Percentiles rank a stretch among this genome's conserved stretches.
These are phyloP conservation scores for Microcebus jonahi DNA, from an alignment of 2,113 vertebrate species.

Conservation along the genomic window DNA sequence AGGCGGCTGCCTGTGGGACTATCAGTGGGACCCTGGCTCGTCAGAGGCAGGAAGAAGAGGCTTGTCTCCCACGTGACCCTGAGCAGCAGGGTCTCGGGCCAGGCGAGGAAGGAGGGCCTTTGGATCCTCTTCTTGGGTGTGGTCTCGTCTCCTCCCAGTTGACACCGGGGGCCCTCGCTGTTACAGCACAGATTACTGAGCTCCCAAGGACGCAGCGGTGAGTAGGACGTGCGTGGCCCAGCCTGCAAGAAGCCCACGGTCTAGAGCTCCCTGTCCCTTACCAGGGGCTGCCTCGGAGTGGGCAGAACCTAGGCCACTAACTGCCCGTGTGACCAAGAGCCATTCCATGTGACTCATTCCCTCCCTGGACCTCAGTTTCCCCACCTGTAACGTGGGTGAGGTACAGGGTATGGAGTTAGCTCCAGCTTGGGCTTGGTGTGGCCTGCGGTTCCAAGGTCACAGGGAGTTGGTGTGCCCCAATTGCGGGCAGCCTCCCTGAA, in stretches of 20 bases:
- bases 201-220: fast-evolving
- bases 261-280: background rate
- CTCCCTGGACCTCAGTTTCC: background rate
- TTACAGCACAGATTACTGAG: background rate
- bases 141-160: background rate
- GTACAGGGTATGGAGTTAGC: fast-evolving
- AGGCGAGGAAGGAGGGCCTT: background rate
- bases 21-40: background rate
- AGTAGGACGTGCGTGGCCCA: no score
- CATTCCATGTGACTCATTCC: no score
- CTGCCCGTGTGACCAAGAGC: background rate
- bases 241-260: background rate
- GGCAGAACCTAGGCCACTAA: background rate
- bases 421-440: background rate
- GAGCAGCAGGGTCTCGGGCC: background rate
- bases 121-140: background rate
- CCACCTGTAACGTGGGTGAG: background rate
- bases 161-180: background rate
- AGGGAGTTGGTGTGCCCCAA: no score
- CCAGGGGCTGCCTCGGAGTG: background rate
- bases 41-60: background rate
- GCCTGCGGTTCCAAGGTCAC: background rate
- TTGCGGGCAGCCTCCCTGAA: background rate
- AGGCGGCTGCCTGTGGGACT: no score
- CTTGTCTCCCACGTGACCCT: fast-evolving